phyloP scores from a whole-genome alignment of 1,140 invertebrate species.

The Euwallacea similis region DNA sequence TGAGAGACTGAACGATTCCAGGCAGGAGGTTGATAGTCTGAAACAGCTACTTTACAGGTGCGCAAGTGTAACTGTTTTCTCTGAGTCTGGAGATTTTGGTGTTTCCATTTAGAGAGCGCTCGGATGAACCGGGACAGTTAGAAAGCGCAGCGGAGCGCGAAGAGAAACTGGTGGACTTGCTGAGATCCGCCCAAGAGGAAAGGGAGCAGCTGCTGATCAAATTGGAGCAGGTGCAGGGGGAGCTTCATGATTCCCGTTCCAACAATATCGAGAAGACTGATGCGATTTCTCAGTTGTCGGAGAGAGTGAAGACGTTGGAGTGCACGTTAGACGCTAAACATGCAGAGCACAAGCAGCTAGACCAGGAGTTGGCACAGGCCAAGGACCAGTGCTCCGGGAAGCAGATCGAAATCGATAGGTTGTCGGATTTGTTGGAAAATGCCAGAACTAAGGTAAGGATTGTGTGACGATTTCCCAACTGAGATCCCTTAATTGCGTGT shows the following conservation, averaged over 20 bases:
- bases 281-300: conserved; percentile 67
- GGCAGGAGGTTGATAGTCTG: conserved; percentile 62
- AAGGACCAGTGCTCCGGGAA: conserved; percentile 67
- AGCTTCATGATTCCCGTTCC: conserved; percentile 59
- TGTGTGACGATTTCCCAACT: neutral
- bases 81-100: neutral
- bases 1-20: conserved; percentile 83
- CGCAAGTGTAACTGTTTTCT: neutral
- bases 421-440: conserved; percentile 77
- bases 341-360: conserved; percentile 71
- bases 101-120: conserved; percentile 49
- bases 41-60: conserved; percentile 48
- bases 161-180: conserved; percentile 79
- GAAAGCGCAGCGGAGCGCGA: conserved; percentile 74
- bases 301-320: conserved; percentile 69
- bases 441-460: conserved; percentile 67
- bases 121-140: conserved; percentile 62
- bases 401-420: conserved; percentile 74
- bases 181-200: conserved; percentile 84
- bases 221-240: conserved; percentile 74
- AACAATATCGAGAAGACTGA: conserved; percentile 41
- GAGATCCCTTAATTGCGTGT: neutral
- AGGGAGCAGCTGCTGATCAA: conserved; percentile 72
- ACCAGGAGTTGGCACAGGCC: conserved; percentile 69
- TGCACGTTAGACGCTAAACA: conserved; percentile 69